Conservation (phyloP, 92 coral and sea anemone genomes). For the Phenganax subtilis region DNA sequence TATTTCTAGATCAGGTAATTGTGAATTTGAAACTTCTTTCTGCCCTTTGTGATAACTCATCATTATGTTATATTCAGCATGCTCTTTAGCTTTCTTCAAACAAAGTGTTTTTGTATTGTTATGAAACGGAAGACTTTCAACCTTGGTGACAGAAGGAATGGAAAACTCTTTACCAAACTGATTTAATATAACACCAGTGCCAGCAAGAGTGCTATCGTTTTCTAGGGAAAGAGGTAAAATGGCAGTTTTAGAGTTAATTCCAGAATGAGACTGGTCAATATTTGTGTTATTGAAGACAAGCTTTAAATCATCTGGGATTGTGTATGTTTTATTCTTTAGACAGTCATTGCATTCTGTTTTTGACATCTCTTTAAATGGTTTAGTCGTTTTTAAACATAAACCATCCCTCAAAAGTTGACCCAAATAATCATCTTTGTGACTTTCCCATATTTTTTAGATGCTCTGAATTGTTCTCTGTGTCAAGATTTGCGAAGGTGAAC, state of each 20-base stretch:
- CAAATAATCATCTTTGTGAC: constrained; percentile 15
- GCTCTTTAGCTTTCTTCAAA: constrained; percentile 43
- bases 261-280: constrained; percentile 17
- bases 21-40: constrained; percentile 34
- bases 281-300: neutral
- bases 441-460: constrained; percentile 34
- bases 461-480: constrained; percentile 34
- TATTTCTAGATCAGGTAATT: constrained; percentile 20
- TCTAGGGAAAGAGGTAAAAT: constrained; percentile 52
- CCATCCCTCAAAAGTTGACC: constrained; percentile 25
- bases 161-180: constrained; percentile 55
- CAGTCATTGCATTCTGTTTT: constrained; percentile 36
- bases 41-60: constrained; percentile 43
- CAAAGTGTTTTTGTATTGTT: constrained; percentile 41
- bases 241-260: constrained; percentile 34
- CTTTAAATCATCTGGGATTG: constrained; percentile 8
- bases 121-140: constrained; percentile 44
- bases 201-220: constrained; percentile 41
- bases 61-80: constrained; percentile 32
- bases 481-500: constrained; percentile 8
- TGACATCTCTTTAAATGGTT: constrained; percentile 9
- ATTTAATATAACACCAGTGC: constrained; percentile 51
- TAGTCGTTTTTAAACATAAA: constrained; percentile 22
- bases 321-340: constrained; percentile 4
- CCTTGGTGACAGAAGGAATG: constrained; percentile 34